These are phyloP conservation scores for Pelochelys cantorii DNA, from an alignment of 2,797 vertebrate species.

Conservation along the genomic window DNA sequence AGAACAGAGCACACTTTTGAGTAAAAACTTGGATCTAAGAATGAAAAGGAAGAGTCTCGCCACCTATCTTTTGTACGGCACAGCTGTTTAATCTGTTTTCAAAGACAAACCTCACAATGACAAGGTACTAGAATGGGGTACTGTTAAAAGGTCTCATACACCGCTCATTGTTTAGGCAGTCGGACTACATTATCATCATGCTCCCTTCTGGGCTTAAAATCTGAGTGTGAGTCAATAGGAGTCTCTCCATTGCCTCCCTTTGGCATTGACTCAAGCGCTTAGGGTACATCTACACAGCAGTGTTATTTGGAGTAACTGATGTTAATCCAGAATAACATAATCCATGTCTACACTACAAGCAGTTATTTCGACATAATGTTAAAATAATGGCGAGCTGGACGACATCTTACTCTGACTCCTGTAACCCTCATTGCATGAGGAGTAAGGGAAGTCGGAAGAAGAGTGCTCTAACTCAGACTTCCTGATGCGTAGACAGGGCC, in stretches of 20 bases:
- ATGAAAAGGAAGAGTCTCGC: rapidly evolving
- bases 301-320: no score
- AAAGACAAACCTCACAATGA: background rate
- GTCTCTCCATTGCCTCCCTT: rapidly evolving
- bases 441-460: no score
- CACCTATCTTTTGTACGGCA: background rate
- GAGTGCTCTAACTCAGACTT: no score
- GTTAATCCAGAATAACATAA: no score
- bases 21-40: background rate
- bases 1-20: rapidly evolving
- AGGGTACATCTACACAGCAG: no score
- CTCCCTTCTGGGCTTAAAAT: background rate
- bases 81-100: background rate
- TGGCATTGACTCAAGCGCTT: background rate
- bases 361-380: no score
- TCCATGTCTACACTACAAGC: no score
- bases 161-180: background rate
- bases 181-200: background rate
- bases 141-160: background rate
- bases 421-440: no score
- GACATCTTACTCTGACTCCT: no score
- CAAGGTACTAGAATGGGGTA: rapidly evolving
- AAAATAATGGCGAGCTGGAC: no score
- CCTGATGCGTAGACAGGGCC: no score
- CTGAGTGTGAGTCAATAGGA: background rate